Conservation (phyloP, 2,113 vertebrate species). For the Apodemus speciosus region DNA sequence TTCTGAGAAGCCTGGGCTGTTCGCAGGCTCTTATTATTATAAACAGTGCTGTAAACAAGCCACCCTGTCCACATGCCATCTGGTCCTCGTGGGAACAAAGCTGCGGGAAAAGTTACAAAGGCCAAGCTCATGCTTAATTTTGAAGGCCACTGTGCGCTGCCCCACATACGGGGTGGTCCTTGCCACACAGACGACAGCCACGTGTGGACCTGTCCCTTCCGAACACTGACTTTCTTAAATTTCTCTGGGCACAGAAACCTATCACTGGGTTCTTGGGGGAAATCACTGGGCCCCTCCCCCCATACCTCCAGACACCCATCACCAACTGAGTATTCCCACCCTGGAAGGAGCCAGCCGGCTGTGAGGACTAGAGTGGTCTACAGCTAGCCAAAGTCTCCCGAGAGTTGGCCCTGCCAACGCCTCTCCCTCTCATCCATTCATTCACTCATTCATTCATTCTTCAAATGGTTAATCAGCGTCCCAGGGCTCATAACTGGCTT, state of each 20-base stretch:
- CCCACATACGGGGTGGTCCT: background rate
- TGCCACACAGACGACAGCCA: background rate
- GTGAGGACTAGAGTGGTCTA: background rate
- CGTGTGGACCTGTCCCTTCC: background rate
- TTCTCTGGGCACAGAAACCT: background rate
- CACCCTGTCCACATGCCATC: conserved; percentile 48
- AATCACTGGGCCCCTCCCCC: background rate
- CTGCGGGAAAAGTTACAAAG: conserved; percentile 59
- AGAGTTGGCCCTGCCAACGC: background rate
- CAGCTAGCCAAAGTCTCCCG: background rate
- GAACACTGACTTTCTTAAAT: background rate
- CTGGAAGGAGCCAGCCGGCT: background rate
- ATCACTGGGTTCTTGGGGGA: background rate
- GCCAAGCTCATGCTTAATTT: conserved; percentile 63
- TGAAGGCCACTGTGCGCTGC: background rate
- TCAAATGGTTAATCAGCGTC: background rate
- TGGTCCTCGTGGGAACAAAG: conserved; percentile 49
- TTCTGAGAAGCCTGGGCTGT: conserved; percentile 39
- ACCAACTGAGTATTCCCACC: background rate
- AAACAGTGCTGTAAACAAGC: conserved; percentile 63
- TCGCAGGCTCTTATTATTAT: conserved; percentile 63
- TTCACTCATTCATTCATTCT: background rate
- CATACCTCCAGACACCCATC: background rate
- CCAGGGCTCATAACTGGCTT: background rate
- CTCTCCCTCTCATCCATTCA: background rate